phyloP scores from a whole-genome alignment of 1,140 invertebrate genomes.

The Camponotus pennsylvanicus region DNA sequence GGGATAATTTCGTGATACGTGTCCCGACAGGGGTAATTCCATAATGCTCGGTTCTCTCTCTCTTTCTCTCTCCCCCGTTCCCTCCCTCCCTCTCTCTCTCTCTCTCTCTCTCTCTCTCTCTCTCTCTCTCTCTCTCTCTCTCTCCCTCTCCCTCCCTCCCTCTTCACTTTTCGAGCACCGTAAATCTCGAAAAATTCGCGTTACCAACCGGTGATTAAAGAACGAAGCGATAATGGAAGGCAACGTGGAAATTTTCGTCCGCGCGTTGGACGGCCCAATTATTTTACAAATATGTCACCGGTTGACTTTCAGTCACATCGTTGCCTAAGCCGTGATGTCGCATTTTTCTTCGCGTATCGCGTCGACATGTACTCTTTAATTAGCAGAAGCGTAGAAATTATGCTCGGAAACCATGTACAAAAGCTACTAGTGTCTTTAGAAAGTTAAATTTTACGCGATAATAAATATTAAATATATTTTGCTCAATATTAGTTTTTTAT shows the following conservation, averaged over 20 bases:
- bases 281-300: conserved; percentile 62
- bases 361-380: conserved; percentile 19
- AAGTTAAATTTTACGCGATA: conserved; percentile 3
- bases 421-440: background rate
- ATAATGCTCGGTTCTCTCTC: conserved; percentile 62
- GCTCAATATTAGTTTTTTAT: background rate
- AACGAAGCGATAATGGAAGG: conserved; percentile 69
- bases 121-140: too few relatives aligned
- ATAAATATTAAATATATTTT: background rate
- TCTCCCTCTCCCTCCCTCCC: too few relatives aligned
- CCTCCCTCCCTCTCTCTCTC: too few relatives aligned
- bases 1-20: conserved; percentile 77
- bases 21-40: conserved; percentile 67
- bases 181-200: conserved; percentile 69
- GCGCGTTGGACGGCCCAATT: conserved; percentile 24
- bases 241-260: conserved; percentile 54
- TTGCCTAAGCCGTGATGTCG: conserved; percentile 23
- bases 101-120: too few relatives aligned
- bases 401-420: background rate
- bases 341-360: conserved; percentile 41
- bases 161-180: conserved; percentile 32
- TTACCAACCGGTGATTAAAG: conserved; percentile 70
- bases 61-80: too few relatives aligned
- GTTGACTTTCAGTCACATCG: conserved; percentile 30
- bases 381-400: conserved; percentile 34